Base-by-base conservation (phyloP, 1,140 invertebrate genomes). In the Phymastichus coffea region DNA sequence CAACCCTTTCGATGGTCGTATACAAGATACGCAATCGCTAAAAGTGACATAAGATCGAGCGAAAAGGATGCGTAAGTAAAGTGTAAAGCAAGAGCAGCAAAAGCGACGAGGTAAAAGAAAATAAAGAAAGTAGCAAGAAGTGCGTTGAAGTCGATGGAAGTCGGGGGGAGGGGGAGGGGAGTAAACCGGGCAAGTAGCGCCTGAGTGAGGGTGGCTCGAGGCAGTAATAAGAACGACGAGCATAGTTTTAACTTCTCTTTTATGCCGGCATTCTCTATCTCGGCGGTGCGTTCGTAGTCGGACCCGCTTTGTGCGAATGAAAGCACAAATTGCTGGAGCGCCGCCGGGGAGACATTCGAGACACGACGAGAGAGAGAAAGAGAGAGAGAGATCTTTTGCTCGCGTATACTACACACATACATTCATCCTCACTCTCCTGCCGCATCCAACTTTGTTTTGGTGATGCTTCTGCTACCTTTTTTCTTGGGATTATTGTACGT, bases 191-290 rank as follows among this genome's bases (percentile, higher is more conserved):
- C n/a, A n/a, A n/a, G n/a, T n/a, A n/a, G n/a, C n/a, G n/a, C n/a
- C n/a, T n/a, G 54, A 63, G 66, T 61, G 62, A 70, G 72, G 70
- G 70, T 77, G 73, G 75, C 77, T 78, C 69, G 58, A 70, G 75
- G 77, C 77, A 71, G 75, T 78, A 80, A 80, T 79, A 79, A 80
- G 78, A 79, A 78, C 77, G 76, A 77, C 73, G 72, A 61, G 77
- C 76, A 79, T 80, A 80, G 77, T 80, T 80, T 80, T 79, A 78
- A 80, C 77, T 78, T 79, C 75, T 77, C 78, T 78, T 80, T 80
- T 79, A 80, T 77, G 70, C 69, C 62, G 69, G 72, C 71, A 76
- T 78, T 76, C 75, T 75, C 73, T 43, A 19, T 43, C 8, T 43
- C 12, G 66, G 67, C 63, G 66, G 65, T 68, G 30, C 47, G 53